Evolutionary conservation across 2,888 invertebrate species (phyloP).

Genomic region (Oscheius myriophilus): DNA sequence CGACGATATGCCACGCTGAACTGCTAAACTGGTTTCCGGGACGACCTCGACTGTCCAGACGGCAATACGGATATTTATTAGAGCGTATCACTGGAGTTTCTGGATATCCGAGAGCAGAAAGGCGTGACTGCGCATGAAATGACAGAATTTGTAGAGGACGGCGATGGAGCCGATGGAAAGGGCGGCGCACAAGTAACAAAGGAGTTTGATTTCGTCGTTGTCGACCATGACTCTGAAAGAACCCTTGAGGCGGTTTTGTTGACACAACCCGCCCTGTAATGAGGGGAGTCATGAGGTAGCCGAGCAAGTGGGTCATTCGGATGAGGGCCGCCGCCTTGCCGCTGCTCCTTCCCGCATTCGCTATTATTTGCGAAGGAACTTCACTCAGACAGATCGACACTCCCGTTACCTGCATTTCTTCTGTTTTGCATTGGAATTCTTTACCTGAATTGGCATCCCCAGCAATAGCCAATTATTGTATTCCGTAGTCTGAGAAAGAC

Average conservation of each 20-base stretch:
- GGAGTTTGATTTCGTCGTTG: conserved; percentile 37
- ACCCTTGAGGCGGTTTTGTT: neutral
- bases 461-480: conserved; percentile 45
- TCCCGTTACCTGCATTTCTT: conserved; percentile 51
- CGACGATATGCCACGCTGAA: neutral
- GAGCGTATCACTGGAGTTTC: conserved; percentile 15
- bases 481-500: conserved; percentile 45
- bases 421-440: neutral
- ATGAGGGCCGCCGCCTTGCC: conserved; percentile 64
- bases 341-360: conserved; percentile 51
- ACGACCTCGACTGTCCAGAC: neutral
- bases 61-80: neutral
- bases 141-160: conserved; percentile 46
- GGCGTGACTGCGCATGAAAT: conserved; percentile 53
- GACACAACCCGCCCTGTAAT: conserved; percentile 46
- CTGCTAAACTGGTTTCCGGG: neutral
- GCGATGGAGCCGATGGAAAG: conserved; percentile 48
- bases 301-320: conserved; percentile 55
- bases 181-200: conserved; percentile 56
- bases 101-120: conserved; percentile 41
- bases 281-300: conserved; percentile 55
- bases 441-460: conserved; percentile 63
- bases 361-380: conserved; percentile 61
- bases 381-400: conserved; percentile 61
- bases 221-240: conserved; percentile 50